phyloP scores from a whole-genome alignment of 2,888 invertebrate genomes.

The Drosophila paranaensis region DNA sequence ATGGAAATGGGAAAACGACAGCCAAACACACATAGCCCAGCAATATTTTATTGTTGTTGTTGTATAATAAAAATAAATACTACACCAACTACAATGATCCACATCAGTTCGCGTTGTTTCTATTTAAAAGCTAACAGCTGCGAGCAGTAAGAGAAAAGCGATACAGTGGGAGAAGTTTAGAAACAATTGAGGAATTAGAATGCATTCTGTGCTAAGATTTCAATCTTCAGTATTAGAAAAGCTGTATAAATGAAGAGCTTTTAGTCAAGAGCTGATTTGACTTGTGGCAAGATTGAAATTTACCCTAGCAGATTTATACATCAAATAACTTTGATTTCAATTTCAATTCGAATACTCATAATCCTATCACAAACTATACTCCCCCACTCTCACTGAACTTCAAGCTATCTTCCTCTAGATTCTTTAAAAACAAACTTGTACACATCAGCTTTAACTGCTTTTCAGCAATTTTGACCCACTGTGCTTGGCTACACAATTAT shows the following conservation, averaged over 20 bases:
- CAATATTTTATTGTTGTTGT: slow-evolving; percentile 22
- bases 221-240: not conserved
- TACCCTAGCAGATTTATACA: too few species aligned
- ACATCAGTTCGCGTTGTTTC: slow-evolving; percentile 18
- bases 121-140: slow-evolving; percentile 25
- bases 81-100: slow-evolving; percentile 23
- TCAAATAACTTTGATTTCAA: not conserved
- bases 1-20: slow-evolving; percentile 63
- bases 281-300: too few species aligned
- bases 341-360: not conserved
- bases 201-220: not conserved
- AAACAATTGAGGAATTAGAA: not conserved
- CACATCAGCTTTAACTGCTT: not conserved
- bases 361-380: not conserved
- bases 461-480: slow-evolving; percentile 26
- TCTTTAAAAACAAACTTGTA: not conserved
- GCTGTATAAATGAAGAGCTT: too few species aligned
- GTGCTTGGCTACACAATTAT: slow-evolving; percentile 22
- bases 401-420: not conserved
- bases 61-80: slow-evolving; percentile 20
- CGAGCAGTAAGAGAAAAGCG: not conserved
- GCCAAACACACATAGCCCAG: slow-evolving; percentile 13
- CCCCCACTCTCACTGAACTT: not conserved
- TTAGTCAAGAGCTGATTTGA: too few species aligned
- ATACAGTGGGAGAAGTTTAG: slow-evolving; percentile 3